These are phyloP conservation scores for Octodonta nipae DNA, from an alignment of 2,888 invertebrate species.

Conservation along the genomic window DNA sequence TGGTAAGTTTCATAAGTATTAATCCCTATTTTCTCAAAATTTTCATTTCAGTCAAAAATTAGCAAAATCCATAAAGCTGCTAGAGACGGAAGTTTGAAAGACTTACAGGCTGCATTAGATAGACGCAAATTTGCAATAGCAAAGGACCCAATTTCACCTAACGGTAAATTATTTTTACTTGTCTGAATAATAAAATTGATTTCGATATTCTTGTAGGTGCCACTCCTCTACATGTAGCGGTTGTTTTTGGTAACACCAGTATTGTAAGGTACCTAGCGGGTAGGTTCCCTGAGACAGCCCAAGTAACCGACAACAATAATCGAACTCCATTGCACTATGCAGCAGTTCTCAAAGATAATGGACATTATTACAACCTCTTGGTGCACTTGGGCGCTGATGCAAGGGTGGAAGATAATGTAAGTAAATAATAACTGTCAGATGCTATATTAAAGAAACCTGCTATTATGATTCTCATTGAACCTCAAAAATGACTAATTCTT, in stretches of 20 bases:
- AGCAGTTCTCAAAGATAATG: slow-evolving; percentile 70
- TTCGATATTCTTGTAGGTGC: slow-evolving; percentile 49
- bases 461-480: too few species aligned
- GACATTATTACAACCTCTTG: slow-evolving; percentile 74
- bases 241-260: slow-evolving; percentile 70
- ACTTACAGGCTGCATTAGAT: slow-evolving; percentile 74
- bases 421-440: background rate
- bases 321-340: slow-evolving; percentile 84
- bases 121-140: slow-evolving; percentile 84
- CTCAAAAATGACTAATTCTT: too few species aligned
- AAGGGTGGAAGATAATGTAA: slow-evolving; percentile 67
- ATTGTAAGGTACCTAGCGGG: slow-evolving; percentile 59
- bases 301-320: slow-evolving; percentile 58
- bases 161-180: slow-evolving; percentile 24
- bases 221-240: slow-evolving; percentile 76
- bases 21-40: too few species aligned
- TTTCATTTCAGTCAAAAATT: slow-evolving; percentile 65
- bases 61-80: slow-evolving; percentile 77
- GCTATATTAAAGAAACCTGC: too few species aligned
- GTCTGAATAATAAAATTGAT: background rate
- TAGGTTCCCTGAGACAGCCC: slow-evolving; percentile 77
- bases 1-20: slow-evolving; percentile 45
- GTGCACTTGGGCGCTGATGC: slow-evolving; percentile 77
- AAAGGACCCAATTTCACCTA: slow-evolving; percentile 67
- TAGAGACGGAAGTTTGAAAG: slow-evolving; percentile 67